Base-by-base conservation (phyloP, 2,888 invertebrate genomes). In the Ctena decussata region DNA sequence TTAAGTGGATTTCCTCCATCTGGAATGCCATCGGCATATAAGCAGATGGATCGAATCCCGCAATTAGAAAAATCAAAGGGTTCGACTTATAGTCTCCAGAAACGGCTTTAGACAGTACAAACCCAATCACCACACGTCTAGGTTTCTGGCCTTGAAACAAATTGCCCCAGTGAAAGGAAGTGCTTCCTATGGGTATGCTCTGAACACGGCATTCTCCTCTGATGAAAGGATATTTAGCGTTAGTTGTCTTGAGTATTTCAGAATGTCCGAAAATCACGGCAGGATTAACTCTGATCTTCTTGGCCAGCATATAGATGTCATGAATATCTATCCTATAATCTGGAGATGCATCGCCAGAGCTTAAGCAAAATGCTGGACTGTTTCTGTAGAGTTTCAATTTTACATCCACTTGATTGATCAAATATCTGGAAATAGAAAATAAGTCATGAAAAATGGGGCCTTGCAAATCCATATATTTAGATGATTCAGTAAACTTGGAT, bases 381-480 rank as follows among this genome's bases (percentile, higher is more conserved):
- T 8, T 53, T 53, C 30, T 74, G 53, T 74, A 74, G 0, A 74
- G 49, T n/a, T 74, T 74, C n/a, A 46, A 11, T 35, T 53, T 74
- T 15, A 74, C 74, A 35, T 74, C 53, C 3, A 46, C 32, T 49
- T 74, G 49, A 74, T 74, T 74, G n/a, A 49, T 46, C 1, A 74
- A 35, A 49, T 74, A 74, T 30, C 46, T 46, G 1, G 49, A 46
- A 12, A 49, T 35, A 12, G 35, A 35, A 32, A 74, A 74, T n/a
- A 74, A 21, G 21, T 46, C 35, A 27, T 74, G 46, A 74, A 53
- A 85, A 11, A 87, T 76, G 0, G 85, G 78, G 30, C 83, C 87
- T 46, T 85, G 87, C 18, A 87, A 35, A 12, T 87, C 82, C 12
- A 84, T 12, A 1, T 65, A 76, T 74, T 84, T 84, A 24, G 80